Evolutionary conservation across 2,113 vertebrate genomes (phyloP).

Genomic region (Parus major): DNA sequence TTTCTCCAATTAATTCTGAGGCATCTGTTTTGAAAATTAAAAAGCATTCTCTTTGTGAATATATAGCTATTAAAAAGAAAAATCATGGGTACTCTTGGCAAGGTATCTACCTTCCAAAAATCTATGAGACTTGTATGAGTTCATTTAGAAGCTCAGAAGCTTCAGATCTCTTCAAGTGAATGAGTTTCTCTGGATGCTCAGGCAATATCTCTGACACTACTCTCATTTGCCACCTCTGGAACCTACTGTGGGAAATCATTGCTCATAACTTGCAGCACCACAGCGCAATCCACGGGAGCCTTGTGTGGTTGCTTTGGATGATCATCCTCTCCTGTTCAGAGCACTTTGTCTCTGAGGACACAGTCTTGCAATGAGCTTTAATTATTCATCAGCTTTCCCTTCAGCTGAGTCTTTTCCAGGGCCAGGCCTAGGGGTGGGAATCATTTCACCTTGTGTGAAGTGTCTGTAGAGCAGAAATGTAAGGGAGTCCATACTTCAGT

Average conservation of each 20-base stretch:
- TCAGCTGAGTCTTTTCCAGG: background rate
- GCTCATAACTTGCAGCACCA: background rate
- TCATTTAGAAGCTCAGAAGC: background rate
- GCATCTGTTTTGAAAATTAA: background rate
- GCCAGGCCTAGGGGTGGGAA: background rate
- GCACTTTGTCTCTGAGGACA: background rate
- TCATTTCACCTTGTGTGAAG: background rate
- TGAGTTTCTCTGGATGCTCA: background rate
- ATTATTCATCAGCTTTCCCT: conserved; percentile 1
- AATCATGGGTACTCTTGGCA: background rate
- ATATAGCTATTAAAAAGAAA: background rate
- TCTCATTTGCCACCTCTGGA: background rate
- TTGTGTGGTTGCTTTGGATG: background rate
- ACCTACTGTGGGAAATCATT: background rate
- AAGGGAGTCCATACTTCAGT: background rate
- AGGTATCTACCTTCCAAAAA: background rate
- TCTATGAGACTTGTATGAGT: background rate
- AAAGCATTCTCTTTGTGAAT: background rate
- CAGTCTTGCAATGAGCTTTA: background rate
- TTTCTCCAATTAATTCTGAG: background rate
- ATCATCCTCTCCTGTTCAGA: background rate
- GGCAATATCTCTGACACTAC: background rate
- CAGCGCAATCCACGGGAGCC: background rate
- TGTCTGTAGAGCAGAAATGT: background rate
- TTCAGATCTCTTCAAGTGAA: background rate